A percentile compares a stretch with the other conserved stretches of the same genome.
These are phyloP conservation scores for Bombus superbus DNA, from an alignment of 1,140 invertebrate species.

Conservation along the genomic window DNA sequence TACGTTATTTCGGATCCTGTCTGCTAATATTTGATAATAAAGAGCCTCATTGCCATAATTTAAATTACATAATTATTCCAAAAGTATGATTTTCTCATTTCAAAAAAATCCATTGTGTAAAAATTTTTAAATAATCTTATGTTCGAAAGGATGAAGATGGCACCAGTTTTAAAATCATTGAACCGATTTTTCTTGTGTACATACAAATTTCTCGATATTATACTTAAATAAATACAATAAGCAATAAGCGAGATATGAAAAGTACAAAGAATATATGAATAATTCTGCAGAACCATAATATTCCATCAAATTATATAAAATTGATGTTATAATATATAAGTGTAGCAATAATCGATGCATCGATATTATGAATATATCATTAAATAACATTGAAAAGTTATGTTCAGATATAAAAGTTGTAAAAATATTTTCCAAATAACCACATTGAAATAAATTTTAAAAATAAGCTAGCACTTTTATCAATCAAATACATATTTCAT, in stretches of 20 bases:
- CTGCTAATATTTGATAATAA: conserved; percentile 31
- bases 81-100: conserved; percentile 1
- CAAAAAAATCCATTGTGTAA: not conserved
- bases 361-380: not conserved
- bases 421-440: conserved; percentile 21
- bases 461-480: conserved; percentile 34
- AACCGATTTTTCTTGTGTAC: conserved; percentile 20
- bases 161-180: conserved; percentile 44
- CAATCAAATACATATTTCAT: conserved; percentile 3
- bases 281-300: conserved; percentile 35
- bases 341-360: not conserved
- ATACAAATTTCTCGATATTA: conserved; percentile 7
- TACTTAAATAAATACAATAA: conserved; percentile 17
- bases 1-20: conserved; percentile 33
- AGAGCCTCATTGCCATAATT: conserved; percentile 30
- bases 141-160: conserved; percentile 31
- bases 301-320: conserved; percentile 10
- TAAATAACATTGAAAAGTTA: conserved; percentile 13
- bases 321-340: not conserved
- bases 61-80: conserved; percentile 39
- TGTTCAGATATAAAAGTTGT: conserved; percentile 3
- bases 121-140: not conserved
- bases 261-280: conserved; percentile 39
- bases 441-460: conserved; percentile 8
- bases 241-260: not conserved